These are phyloP conservation scores for Cirrhinus mrigala DNA, from an alignment of 2,797 vertebrate species.

Conservation along the genomic window DNA sequence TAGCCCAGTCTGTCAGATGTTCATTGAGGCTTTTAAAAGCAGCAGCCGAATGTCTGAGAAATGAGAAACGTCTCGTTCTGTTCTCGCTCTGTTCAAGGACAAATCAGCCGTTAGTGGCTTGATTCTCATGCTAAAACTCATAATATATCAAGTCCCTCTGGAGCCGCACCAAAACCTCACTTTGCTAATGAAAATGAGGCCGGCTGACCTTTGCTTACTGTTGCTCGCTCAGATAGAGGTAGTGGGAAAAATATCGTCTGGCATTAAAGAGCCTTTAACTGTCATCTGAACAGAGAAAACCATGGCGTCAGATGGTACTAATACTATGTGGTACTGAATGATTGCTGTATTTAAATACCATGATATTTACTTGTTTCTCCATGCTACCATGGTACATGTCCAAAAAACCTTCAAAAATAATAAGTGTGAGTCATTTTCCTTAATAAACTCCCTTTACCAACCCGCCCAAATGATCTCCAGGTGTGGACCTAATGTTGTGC, in stretches of 20 bases:
- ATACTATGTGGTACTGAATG: background rate
- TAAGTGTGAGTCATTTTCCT: conserved; percentile 53
- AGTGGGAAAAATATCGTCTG: background rate
- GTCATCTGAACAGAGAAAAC: background rate
- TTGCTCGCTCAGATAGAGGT: background rate
- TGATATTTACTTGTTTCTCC: conserved; percentile 1
- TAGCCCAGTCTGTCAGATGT: background rate
- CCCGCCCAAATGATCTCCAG: conserved; percentile 65
- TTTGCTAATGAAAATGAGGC: background rate
- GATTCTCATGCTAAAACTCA: conserved; percentile 11
- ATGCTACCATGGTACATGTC: background rate
- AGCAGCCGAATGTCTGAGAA: background rate
- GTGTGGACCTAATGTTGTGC: conserved; percentile 62
- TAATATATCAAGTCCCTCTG: conserved; percentile 6
- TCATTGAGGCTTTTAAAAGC: conserved; percentile 11
- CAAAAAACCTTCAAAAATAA: conserved; percentile 18
- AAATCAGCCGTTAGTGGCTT: background rate
- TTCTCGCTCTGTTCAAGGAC: background rate
- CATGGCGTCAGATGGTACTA: background rate
- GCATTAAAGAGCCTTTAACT: background rate
- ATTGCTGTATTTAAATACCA: background rate
- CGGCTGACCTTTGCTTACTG: background rate
- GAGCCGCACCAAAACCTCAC: background rate
- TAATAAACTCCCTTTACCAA: conserved; percentile 66
- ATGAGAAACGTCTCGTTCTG: background rate